These are phyloP conservation scores for Brachypodius melanocephalos DNA, from an alignment of 2,113 vertebrate genomes.

Conservation along the genomic window DNA sequence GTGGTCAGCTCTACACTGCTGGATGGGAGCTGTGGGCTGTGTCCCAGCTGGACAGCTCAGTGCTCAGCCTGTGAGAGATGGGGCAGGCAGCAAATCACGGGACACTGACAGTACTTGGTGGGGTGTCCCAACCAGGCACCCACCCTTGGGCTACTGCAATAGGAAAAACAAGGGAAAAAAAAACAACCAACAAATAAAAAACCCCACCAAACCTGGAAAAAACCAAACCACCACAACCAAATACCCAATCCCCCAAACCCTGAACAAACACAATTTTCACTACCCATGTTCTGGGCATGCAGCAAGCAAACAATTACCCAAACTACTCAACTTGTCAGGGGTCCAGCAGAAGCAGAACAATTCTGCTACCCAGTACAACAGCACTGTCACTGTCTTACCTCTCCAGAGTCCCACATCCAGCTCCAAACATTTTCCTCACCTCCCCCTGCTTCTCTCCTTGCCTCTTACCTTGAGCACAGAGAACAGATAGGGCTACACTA, in stretches of 20 bases:
- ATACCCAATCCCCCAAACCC: not conserved
- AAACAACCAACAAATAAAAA: no score
- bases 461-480: not conserved
- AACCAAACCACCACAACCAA: not conserved
- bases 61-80: rapidly evolving
- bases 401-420: not conserved
- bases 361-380: not conserved
- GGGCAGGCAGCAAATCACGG: not conserved
- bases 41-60: not conserved
- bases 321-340: not conserved
- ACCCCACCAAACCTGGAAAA: not conserved
- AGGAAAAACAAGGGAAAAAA: not conserved
- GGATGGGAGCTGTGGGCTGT: not conserved
- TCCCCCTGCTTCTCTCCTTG: not conserved
- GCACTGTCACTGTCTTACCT: not conserved
- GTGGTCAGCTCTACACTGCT: rapidly evolving
- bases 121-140: not conserved
- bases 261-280: not conserved
- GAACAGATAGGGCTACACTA: rapidly evolving
- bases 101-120: not conserved
- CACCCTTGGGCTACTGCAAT: not conserved
- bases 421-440: not conserved
- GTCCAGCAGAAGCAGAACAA: not conserved
- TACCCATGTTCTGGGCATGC: not conserved
- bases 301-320: not conserved